Conservation (phyloP, 2,797 vertebrate genomes). For the Steatocranus sp. region DNA sequence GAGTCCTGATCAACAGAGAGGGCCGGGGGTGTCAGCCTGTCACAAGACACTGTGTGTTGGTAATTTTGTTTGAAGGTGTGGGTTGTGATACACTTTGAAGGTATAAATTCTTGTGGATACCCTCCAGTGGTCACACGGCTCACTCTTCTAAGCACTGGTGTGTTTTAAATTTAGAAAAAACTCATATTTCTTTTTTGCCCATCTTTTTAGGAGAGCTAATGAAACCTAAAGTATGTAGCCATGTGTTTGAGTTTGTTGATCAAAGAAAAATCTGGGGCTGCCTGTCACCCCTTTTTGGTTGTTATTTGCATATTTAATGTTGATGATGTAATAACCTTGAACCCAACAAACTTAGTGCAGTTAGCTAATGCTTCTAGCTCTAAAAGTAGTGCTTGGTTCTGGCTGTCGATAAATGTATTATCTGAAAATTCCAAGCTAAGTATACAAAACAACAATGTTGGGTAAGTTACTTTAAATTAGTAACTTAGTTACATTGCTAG, state of each 20-base stretch:
- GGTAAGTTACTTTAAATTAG: background rate
- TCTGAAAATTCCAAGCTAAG: background rate
- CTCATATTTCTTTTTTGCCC: background rate
- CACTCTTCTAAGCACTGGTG: background rate
- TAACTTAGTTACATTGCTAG: background rate
- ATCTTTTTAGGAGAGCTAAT: background rate
- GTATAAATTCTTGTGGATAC: background rate
- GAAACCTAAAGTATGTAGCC: background rate
- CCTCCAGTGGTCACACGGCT: background rate
- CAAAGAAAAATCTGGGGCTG: background rate
- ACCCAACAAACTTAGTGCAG: background rate
- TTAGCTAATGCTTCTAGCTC: background rate
- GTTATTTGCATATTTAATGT: background rate
- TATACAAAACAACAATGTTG: background rate
- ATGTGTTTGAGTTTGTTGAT: background rate
- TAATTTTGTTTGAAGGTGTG: background rate
- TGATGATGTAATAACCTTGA: background rate
- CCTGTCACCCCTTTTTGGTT: background rate
- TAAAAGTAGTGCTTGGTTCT: background rate
- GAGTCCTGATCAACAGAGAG: background rate
- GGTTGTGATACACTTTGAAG: background rate
- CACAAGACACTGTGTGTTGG: background rate
- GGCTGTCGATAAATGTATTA: background rate
- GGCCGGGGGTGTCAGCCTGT: background rate
- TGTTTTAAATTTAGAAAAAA: background rate